phyloP scores from a whole-genome alignment of 2,888 invertebrate genomes.

The Pseudolycoriella hygida region DNA sequence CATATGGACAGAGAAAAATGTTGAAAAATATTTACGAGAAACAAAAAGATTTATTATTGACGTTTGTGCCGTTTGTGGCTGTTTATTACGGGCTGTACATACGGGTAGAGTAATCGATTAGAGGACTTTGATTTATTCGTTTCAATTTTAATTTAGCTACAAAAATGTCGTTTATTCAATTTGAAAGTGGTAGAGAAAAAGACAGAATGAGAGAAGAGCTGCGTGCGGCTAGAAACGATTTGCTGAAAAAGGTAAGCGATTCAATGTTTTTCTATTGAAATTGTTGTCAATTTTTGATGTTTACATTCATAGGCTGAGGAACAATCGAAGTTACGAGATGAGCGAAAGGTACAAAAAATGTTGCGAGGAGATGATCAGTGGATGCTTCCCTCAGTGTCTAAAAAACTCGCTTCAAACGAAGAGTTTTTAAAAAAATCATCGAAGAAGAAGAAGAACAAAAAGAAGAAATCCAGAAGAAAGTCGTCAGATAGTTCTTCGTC shows the following conservation, averaged over 20 bases:
- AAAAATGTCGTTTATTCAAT: conserved; percentile 18
- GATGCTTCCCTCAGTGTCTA: conserved; percentile 19
- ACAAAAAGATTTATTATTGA: no score
- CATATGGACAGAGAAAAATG: no score
- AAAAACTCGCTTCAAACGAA: conserved; percentile 15
- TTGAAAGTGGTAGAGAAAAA: conserved; percentile 22
- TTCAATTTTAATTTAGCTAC: not conserved
- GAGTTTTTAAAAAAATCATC: conserved; percentile 26
- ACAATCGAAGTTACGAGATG: conserved; percentile 16
- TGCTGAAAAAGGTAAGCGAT: conserved; percentile 16
- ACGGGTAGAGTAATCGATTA: no score
- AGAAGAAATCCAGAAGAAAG: conserved; percentile 20
- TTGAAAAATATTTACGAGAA: no score
- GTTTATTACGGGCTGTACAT: no score
- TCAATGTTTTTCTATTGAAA: not conserved
- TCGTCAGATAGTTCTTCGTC: conserved; percentile 21
- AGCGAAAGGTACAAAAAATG: conserved; percentile 15
- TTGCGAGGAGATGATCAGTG: conserved; percentile 20
- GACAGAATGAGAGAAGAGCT: conserved; percentile 20
- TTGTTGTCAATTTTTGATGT: not conserved
- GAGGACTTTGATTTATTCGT: no score
- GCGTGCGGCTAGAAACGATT: conserved; percentile 18
- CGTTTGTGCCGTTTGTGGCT: no score
- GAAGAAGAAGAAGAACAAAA: conserved; percentile 26
- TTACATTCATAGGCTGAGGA: conserved; percentile 16